Evolutionary conservation across 2,888 invertebrate species (phyloP).

Genomic region (Notocelia uddmanniana): DNA sequence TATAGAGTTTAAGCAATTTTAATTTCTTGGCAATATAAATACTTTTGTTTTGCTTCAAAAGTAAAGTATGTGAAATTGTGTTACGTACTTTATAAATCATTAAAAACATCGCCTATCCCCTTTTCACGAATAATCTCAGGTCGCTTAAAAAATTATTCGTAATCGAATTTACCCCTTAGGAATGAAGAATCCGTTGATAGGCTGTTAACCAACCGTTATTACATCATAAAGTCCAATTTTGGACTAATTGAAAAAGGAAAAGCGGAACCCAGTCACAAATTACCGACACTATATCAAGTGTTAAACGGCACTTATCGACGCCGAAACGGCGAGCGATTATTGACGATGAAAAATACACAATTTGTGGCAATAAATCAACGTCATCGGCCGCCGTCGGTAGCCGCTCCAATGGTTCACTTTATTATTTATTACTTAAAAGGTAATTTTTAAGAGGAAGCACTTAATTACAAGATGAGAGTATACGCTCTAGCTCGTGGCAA

Average conservation of each 20-base stretch:
- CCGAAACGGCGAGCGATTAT: conserved; percentile 78
- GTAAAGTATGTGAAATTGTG: neutral
- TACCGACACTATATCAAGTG: conserved; percentile 85
- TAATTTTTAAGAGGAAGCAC: conserved; percentile 69
- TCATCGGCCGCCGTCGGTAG: conserved; percentile 69
- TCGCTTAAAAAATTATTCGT: neutral
- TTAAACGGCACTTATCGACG: conserved; percentile 83
- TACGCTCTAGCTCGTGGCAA: conserved; percentile 31
- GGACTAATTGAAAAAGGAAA: conserved; percentile 82
- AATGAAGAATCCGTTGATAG: conserved; percentile 58
- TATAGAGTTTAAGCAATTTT: no score
- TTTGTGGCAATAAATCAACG: conserved; percentile 82
- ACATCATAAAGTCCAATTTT: conserved; percentile 78
- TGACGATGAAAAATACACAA: conserved; percentile 84
- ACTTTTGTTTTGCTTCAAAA: neutral
- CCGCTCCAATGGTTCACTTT: conserved; percentile 67
- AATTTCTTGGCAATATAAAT: no score
- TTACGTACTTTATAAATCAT: neutral
- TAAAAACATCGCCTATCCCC: neutral
- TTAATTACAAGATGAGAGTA: conserved; percentile 63
- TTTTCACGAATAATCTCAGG: conserved; percentile 1
- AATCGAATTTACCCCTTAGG: conserved; percentile 42
- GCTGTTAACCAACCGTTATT: conserved; percentile 66
- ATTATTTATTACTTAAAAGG: conserved; percentile 76
- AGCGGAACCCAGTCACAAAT: conserved; percentile 78